Percentiles rank a stretch among this genome's conserved stretches.
Evolutionary conservation across 2,888 invertebrate genomes (phyloP).

Genomic region (Euphydryas editha): DNA sequence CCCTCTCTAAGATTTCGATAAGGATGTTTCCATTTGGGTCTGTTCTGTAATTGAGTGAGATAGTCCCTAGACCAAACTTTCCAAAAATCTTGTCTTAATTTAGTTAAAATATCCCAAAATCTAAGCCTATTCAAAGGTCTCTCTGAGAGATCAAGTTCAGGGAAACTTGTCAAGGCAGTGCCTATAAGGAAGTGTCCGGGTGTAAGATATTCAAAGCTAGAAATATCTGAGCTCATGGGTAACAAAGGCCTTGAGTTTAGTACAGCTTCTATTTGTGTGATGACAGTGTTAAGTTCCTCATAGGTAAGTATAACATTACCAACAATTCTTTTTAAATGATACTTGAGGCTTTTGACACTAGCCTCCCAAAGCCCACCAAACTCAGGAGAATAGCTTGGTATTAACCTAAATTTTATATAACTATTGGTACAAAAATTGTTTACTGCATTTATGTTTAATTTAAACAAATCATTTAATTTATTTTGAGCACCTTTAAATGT

Average conservation of each 20-base stretch:
- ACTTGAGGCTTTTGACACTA: constrained; percentile 33
- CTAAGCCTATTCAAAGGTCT: no score
- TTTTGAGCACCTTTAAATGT: constrained; percentile 37
- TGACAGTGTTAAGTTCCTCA: not conserved
- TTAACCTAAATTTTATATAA: constrained; percentile 37
- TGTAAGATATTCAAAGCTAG: not conserved
- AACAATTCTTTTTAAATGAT: constrained; percentile 37
- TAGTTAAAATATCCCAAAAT: no score
- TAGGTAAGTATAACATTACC: constrained; percentile 9
- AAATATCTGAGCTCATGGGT: not conserved
- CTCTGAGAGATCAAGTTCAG: no score
- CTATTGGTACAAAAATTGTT: constrained; percentile 19
- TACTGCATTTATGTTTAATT: not conserved
- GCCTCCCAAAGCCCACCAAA: constrained; percentile 40
- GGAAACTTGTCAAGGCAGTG: no score
- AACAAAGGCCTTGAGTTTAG: not conserved
- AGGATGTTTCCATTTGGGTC: no score
- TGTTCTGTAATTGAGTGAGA: no score
- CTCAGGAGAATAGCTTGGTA: constrained; percentile 36
- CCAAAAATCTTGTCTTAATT: no score
- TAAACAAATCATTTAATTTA: constrained; percentile 29
- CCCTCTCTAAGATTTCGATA: no score
- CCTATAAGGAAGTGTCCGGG: no score
- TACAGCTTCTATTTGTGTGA: not conserved
- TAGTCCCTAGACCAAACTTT: no score